Base-by-base conservation (phyloP, 2,888 invertebrate species). In the Brachycybe producta region DNA sequence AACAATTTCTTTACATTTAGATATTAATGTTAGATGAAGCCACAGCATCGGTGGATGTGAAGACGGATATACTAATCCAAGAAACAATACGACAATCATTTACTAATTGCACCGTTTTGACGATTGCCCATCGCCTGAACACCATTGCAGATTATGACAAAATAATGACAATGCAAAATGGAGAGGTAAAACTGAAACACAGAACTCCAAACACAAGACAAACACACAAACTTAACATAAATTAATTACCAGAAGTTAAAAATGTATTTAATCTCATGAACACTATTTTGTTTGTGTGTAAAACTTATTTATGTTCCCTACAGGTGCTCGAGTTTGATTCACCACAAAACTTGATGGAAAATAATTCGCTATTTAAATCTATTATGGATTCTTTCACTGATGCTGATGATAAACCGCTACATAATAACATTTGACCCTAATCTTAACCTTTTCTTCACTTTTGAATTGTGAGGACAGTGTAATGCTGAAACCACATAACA, bases 101-200 rank as follows among this genome's bases (percentile, higher is more conserved):
- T 60, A 60, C 62, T 3, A 64, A 72, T 38, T 74, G 73, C 58
- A 78, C 78, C 0, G 69, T 77, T 49, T 58, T 78, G 15, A 72
- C 74, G 32, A 75, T 79, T 57, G 77, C 78, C 7, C 77, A 77
- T 62, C 65, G 76, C 51, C 62, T 78, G 17, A 70, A 72, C 58
- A 75, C 75, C n/a, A 72, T 77, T 5, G 60, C 70, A 38, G 61
- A 65, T 2, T 74, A 72, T 62, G 70, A 75, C 59, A 66, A 72
- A 26, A 67, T 77, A 42, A 62, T 77, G 41, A 70, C 75, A 23
- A 67, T 78, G 67, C 71, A 73, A 28, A 66, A 69, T 36, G 76
- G 76, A 48, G 65, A 66, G 69, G 66, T 67, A 43, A 41, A 60
- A 2, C 3, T n/a, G n/a, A n/a, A n/a, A n/a, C n/a, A n/a, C n/a